Conservation (phyloP, 2,888 invertebrate genomes). For the Druceiella hillmani region DNA sequence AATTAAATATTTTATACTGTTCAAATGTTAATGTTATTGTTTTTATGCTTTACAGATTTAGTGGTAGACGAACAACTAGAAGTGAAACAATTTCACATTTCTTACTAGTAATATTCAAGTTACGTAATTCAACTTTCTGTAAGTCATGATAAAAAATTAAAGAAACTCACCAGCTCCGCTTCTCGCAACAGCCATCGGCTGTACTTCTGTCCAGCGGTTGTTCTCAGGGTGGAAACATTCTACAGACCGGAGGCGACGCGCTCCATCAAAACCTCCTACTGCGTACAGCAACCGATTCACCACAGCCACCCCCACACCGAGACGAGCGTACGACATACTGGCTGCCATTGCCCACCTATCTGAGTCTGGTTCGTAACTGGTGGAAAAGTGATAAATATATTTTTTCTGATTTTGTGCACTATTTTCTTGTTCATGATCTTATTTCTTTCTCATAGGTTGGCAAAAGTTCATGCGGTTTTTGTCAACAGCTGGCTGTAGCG, state of each 20-base stretch:
- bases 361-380: slow-evolving; percentile 79
- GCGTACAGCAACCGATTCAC: slow-evolving; percentile 76
- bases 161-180: slow-evolving; percentile 71
- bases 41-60: too few relatives aligned
- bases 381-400: neutral
- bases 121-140: neutral
- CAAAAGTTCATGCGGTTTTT: too few relatives aligned
- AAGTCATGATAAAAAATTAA: neutral
- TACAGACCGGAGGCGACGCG: slow-evolving; percentile 66
- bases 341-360: slow-evolving; percentile 76
- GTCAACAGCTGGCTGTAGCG: too few relatives aligned
- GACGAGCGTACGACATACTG: slow-evolving; percentile 68
- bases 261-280: slow-evolving; percentile 87
- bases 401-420: neutral
- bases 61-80: slow-evolving; percentile 1
- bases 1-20: too few relatives aligned
- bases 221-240: slow-evolving; percentile 95
- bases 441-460: too few relatives aligned
- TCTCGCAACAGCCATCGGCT: slow-evolving; percentile 70
- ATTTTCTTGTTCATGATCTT: neutral
- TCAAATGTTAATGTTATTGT: too few relatives aligned
- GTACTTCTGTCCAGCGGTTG: slow-evolving; percentile 78
- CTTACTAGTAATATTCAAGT: slow-evolving; percentile 3
- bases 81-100: slow-evolving; percentile 4
- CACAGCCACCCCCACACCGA: slow-evolving; percentile 76